phyloP scores from a whole-genome alignment of 2,113 vertebrate genomes.

The Marmota flaviventris region DNA sequence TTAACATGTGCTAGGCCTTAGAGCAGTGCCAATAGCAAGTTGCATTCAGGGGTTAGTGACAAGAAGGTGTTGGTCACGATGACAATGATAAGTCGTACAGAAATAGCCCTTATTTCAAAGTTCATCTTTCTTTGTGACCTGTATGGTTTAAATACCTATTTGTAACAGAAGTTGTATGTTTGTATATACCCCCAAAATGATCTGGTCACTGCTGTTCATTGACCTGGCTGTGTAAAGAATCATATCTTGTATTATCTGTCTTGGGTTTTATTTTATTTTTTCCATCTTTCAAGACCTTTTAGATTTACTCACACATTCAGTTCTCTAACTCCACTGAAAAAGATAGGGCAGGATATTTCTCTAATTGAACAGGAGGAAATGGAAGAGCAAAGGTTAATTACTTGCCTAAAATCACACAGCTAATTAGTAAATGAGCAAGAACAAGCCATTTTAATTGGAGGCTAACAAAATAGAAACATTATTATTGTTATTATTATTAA shows the following conservation, averaged over 20 bases:
- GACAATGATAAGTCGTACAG: background rate
- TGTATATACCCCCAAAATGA: background rate
- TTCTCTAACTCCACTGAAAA: background rate
- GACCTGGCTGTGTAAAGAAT: background rate
- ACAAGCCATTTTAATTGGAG: slow-evolving; percentile 63
- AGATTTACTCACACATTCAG: background rate
- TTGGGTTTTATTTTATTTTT: background rate
- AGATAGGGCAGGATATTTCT: background rate
- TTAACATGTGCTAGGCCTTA: background rate
- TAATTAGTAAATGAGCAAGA: slow-evolving; percentile 62
- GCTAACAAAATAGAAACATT: slow-evolving; percentile 57
- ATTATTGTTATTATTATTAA: slow-evolving; percentile 59
- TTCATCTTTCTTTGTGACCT: background rate
- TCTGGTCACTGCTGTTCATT: background rate
- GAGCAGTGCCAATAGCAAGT: background rate
- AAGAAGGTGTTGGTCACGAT: background rate
- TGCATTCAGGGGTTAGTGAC: background rate
- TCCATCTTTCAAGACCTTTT: background rate
- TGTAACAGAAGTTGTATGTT: background rate
- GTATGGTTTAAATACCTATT: background rate
- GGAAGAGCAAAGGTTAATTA: slow-evolving; percentile 63
- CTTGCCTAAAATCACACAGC: slow-evolving; percentile 45
- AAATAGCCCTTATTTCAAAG: background rate
- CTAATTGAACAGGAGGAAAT: slow-evolving; percentile 20
- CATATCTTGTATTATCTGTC: background rate